Percentiles rank a stretch among this genome's conserved stretches.
These are phyloP conservation scores for Urophycis tenuis DNA, from an alignment of 2,797 vertebrate genomes.

Conservation along the genomic window DNA sequence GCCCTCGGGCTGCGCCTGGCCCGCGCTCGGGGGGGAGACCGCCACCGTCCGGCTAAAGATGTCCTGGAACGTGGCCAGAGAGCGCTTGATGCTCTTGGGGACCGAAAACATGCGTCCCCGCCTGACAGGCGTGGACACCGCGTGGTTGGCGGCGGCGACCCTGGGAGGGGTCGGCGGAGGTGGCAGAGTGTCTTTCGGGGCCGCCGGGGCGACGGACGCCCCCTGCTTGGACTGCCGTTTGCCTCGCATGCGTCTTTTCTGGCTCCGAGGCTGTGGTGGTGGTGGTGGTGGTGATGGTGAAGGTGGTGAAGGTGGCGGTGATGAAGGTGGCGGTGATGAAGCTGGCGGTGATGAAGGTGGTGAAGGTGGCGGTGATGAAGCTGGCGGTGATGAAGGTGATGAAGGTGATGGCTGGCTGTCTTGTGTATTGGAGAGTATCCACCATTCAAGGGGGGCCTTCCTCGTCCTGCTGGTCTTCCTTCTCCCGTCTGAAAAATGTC, in stretches of 20 bases:
- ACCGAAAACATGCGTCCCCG: neutral
- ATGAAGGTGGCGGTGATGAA: too few species aligned
- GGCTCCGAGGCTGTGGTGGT: conserved; percentile 6
- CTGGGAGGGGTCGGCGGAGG: conserved; percentile 15
- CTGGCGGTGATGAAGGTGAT: too few species aligned
- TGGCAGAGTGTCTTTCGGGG: conserved; percentile 17
- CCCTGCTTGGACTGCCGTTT: conserved; percentile 19
- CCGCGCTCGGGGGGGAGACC: neutral
- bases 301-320: too few species aligned
- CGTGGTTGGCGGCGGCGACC: conserved; percentile 8
- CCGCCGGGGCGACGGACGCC: neutral
- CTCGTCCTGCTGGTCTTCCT: conserved; percentile 20
- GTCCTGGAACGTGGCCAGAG: conserved; percentile 47
- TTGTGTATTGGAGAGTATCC: conserved; percentile 26
- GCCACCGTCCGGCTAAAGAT: conserved; percentile 33
- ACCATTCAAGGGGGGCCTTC: conserved; percentile 45
- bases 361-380: too few species aligned
- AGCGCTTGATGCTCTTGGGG: conserved; percentile 45
- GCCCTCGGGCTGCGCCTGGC: neutral
- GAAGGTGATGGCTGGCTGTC: too few species aligned
- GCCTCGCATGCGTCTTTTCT: conserved; percentile 6
- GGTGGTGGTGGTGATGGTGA: neutral
- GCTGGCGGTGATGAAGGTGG: too few species aligned
- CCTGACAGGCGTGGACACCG: conserved; percentile 4
- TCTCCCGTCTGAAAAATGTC: too few species aligned